These are phyloP conservation scores for Melolontha melolontha DNA, from an alignment of 2,888 invertebrate genomes.

Conservation along the genomic window DNA sequence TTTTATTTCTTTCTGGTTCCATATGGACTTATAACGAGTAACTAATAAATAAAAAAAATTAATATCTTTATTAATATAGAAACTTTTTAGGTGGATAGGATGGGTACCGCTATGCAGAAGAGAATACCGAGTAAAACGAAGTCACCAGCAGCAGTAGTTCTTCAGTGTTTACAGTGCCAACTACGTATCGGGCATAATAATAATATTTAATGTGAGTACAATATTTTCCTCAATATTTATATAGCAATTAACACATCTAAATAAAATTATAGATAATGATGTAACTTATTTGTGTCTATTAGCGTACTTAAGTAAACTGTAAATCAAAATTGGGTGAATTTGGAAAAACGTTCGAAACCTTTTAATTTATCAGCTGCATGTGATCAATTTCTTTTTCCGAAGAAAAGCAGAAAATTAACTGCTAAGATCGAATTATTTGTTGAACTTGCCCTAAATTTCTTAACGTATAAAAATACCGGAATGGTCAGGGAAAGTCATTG, in stretches of 20 bases:
- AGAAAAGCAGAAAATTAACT: neutral
- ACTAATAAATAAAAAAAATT: no score
- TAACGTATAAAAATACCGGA: slow-evolving; percentile 43
- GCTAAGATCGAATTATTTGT: slow-evolving; percentile 5
- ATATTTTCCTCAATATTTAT: neutral
- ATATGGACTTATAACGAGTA: no score
- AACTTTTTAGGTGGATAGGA: slow-evolving; percentile 53
- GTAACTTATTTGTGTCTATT: no score
- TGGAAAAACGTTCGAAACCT: neutral
- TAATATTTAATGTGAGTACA: slow-evolving; percentile 47
- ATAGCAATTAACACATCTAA: neutral
- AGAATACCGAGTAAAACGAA: slow-evolving; percentile 56
- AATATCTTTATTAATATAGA: neutral
- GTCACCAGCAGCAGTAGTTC: slow-evolving; percentile 60
- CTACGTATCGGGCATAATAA: slow-evolving; percentile 50
- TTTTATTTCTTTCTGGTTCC: no score
- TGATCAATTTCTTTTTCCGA: neutral
- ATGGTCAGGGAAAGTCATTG: slow-evolving; percentile 61
- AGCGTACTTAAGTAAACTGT: no score
- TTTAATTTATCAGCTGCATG: neutral
- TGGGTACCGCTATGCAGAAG: slow-evolving; percentile 64
- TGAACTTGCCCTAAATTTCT: slow-evolving; percentile 50
- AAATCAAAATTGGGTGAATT: neutral
- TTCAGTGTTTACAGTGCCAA: slow-evolving; percentile 62
- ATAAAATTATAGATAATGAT: no score